These are phyloP conservation scores for Anastrepha ludens DNA, from an alignment of 1,140 invertebrate genomes.

Conservation along the genomic window DNA sequence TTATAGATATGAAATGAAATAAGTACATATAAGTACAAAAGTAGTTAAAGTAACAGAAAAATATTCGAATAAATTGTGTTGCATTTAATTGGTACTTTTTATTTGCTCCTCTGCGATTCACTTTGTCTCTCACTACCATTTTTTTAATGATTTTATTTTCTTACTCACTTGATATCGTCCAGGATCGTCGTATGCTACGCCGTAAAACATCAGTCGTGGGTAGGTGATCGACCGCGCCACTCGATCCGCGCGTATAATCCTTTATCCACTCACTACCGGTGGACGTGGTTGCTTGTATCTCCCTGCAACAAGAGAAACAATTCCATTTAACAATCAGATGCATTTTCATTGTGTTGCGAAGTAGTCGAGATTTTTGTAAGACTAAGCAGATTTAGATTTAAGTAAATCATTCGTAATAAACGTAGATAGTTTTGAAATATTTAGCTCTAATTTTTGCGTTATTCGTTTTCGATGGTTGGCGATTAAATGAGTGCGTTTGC, in stretches of 20 bases:
- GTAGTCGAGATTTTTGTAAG: not conserved
- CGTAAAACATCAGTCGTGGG: constrained; percentile 81
- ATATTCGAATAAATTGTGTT: too few species aligned
- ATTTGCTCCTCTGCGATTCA: too few species aligned
- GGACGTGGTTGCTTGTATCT: constrained; percentile 80
- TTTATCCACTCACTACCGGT: constrained; percentile 83
- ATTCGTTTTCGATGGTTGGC: not conserved
- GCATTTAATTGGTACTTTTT: too few species aligned
- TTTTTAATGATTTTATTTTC: too few species aligned
- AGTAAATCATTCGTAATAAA: constrained; percentile 33
- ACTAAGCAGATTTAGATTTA: not conserved
- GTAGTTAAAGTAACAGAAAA: too few species aligned
- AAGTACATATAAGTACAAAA: too few species aligned
- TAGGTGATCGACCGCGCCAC: constrained; percentile 75
- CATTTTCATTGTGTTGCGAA: constrained; percentile 30
- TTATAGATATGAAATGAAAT: too few species aligned
- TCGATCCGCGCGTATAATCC: constrained; percentile 76
- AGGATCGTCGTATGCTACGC: constrained; percentile 80
- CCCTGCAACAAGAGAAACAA: constrained; percentile 77
- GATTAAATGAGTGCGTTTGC: not conserved
- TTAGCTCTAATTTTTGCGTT: not conserved
- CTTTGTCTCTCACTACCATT: too few species aligned
- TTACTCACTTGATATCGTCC: constrained; percentile 82
- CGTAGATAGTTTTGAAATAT: not conserved
- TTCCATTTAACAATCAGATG: constrained; percentile 57